Evolutionary conservation across 2,888 invertebrate genomes (phyloP).

Genomic region (Ormyrus labotus): DNA sequence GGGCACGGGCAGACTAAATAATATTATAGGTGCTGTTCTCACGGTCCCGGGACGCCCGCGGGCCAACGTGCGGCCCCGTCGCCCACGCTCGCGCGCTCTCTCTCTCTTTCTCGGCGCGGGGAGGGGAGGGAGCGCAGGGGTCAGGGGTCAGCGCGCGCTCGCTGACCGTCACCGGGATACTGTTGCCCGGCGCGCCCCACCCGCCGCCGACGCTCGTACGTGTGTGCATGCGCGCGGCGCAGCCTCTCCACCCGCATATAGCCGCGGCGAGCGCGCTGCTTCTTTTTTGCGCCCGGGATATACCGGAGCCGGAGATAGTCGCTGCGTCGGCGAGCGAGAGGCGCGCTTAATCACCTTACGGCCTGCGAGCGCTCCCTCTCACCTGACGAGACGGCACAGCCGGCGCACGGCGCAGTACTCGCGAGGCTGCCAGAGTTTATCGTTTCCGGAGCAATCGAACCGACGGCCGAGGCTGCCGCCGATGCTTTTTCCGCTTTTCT

Average conservation of each 20-base stretch:
- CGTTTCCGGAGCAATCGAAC: slow-evolving; percentile 49
- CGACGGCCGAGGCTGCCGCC: not conserved
- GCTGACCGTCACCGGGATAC: slow-evolving; percentile 74
- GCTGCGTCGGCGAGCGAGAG: slow-evolving; percentile 62
- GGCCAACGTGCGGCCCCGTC: slow-evolving; percentile 73
- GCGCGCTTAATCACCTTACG: slow-evolving; percentile 64
- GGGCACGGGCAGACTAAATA: slow-evolving; percentile 73
- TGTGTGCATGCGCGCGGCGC: slow-evolving; percentile 10
- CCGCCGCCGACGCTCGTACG: not conserved
- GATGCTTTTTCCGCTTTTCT: not conserved
- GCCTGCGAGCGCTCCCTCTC: slow-evolving; percentile 43
- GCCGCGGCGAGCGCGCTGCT: slow-evolving; percentile 21
- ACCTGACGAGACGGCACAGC: slow-evolving; percentile 48
- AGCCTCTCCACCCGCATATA: slow-evolving; percentile 53
- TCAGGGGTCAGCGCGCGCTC: slow-evolving; percentile 75
- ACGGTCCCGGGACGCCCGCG: slow-evolving; percentile 76
- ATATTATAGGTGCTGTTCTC: slow-evolving; percentile 76
- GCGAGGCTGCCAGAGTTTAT: slow-evolving; percentile 43
- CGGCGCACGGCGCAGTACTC: slow-evolving; percentile 4
- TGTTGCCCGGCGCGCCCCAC: slow-evolving; percentile 29
- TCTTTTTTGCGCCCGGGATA: slow-evolving; percentile 44
- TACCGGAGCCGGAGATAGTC: slow-evolving; percentile 18
- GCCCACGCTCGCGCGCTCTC: slow-evolving; percentile 67
- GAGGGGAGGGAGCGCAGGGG: slow-evolving; percentile 59
- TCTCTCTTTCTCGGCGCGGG: slow-evolving; percentile 9